Base-by-base conservation (phyloP, 2,113 vertebrate genomes). In the Lepidiolamprologus cunningtoni region DNA sequence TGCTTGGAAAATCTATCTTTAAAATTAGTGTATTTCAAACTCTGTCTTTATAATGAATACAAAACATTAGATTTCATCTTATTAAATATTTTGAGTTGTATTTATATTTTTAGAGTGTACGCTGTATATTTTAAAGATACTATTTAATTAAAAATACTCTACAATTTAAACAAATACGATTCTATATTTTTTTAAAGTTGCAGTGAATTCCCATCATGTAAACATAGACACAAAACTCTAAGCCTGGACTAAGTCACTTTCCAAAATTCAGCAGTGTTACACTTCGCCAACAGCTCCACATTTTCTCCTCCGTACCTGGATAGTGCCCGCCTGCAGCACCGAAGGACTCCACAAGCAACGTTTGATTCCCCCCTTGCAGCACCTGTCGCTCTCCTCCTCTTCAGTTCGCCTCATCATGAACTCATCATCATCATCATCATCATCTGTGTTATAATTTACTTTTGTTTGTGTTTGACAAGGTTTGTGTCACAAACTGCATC, bases 341-440 rank as follows among this genome's bases (percentile, higher is more conserved):
- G 5, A 61, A 61, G 57, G 14, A 31, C 57, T 33, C 5, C 28
- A 33, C 57, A 19, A 17, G 57, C 57, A 28, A 8, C 54, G 21
- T 26, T 14, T 57, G 54, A 57, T 26, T 57, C 12, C 7, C 21
- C 54, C 54, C 21, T 57, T 26, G 7, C 12, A 31, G 16, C 58
- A 61, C 16, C 28, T 33, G 58, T 61, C 9, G 3, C 16, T 33
- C 58, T 61, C 16, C 26, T 58, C 57, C 2, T 61, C 58, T 61
- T 61, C 2, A 33, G 58, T 19, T 61, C 16, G 16, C 58, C 1
- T 63, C 58, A 19, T 63, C 58, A 4, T 33, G 28, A 61, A 61
- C 58, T 33, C 57, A 61, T 61, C 57, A 61, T 58, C 54, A 61
- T 58, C 54, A 52, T 50, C 47, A 57, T 28, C 55, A 58, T 58